Base-by-base conservation (phyloP, 2,888 invertebrate genomes). In the Portevinia maculata region DNA sequence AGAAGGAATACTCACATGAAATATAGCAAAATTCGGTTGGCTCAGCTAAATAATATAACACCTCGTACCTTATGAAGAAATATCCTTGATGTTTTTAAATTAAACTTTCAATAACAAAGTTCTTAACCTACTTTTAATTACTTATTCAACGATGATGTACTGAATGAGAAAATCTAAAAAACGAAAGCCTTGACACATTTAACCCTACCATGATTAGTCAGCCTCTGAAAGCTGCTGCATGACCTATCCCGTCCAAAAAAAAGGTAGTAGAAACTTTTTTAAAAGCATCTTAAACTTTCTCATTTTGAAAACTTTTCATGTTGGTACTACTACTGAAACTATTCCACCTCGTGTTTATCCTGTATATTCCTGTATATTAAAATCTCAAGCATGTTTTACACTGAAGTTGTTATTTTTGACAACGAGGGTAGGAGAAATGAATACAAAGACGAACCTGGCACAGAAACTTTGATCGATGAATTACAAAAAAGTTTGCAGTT, bases 391-490 rank as follows among this genome's bases (percentile, higher is more conserved):
- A 48, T 15, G 24, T 5, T 3, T 5, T 39, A 28, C 53, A 15
- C 30, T 60, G n/a, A 60, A 48, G 24, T 41, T 41, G 8, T 55
- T 59, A 52, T 59, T 79, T 79, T 65, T 48, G 53, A 48, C 24
- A 41, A 44, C 44, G 44, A 44, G 13, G 17, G 17, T 7, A 9
- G 9, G 13, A 8, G 21, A 37, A 5, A 53, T 52, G 34, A 19
- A 21, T 6, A 17, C 32, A 34, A 28, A 59, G 7, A 48, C 30
- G 34, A 39, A 39, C 73, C 24, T 24, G 50, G 39, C 53, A 60
- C 19, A 71, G 32, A 34, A 67, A 67, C 74, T 74, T 74, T 79
- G 79, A 79, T 79, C 74, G 79, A 79, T 79, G 79, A 62, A 73
- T 59, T 65, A 24, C 30, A 41, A 73, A 46, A 7, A 48, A 74